Base-by-base conservation (phyloP, 1,140 invertebrate species). In the Pentalonia nigronervosa region DNA sequence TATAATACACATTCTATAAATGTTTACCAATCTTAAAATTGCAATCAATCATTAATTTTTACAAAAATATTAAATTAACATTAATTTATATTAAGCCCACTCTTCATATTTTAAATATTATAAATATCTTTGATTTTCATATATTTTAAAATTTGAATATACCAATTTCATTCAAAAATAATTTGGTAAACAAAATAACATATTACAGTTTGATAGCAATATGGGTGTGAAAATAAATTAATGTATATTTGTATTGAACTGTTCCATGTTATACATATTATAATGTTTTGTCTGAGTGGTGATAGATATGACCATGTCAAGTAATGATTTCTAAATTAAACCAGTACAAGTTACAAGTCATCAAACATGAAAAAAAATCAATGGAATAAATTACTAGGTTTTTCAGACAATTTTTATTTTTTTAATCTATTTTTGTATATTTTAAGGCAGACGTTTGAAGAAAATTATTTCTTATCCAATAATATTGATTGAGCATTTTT, bases 161-260 rank as follows among this genome's bases (percentile, higher is more conserved):
- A 14, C 30, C 14, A 7, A 87, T 47, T 47, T 2, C 4, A 25
- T 53, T 23, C 9, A 88, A 50, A 84, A 50, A n/a, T 50, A 53
- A 23, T 89, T 53, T 36, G 48, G 23, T 89, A 89, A 8, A 21
- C 21, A 36, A 8, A 36, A 34, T 53, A 89, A 8, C 36, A 34
- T 88, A 50, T 20, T 3, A 53, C 8, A 88, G 20, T 34, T 50
- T 23, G 30, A 53, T n/a, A 36, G 20, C 45, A 48, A 34, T n/a
- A n/a, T 48, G 7, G 30, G 50, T 47, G 4, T 30, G n/a, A 30
- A 17, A 47, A 86, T 47, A 30, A 87, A n/a, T 47, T n/a, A 48
- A 34, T 89, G 47, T 25, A 89, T 36, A 36, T 14, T 89, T 89
- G 34, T 89, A 53, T 53, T 53, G 48, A 89, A 89, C 7, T 89